Conservation (phyloP, 2,888 invertebrate species). For the Pammene aurita region DNA sequence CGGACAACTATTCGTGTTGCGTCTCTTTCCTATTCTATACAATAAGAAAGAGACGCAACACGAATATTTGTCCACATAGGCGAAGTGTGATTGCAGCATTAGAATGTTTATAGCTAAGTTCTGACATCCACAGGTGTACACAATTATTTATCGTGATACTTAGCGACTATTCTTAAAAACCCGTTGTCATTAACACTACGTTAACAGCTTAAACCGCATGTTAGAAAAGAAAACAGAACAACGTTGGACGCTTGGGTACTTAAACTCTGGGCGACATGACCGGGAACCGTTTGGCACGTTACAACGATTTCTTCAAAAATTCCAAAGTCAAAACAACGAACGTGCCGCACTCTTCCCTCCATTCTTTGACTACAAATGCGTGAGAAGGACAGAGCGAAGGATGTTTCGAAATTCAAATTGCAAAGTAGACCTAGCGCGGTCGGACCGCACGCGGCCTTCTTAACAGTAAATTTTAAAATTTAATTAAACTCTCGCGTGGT, state of each 20-base stretch:
- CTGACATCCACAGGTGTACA: too few relatives aligned
- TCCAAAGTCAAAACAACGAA: background rate
- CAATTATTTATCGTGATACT: background rate
- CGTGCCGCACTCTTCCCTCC: background rate
- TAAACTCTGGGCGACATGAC: conserved; percentile 16
- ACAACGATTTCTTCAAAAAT: background rate
- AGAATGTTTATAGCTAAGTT: too few relatives aligned
- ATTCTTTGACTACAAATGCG: background rate
- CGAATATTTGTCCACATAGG: too few relatives aligned
- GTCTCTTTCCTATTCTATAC: too few relatives aligned
- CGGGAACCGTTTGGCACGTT: conserved; percentile 1
- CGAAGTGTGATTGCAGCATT: too few relatives aligned
- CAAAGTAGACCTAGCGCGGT: conserved; percentile 48
- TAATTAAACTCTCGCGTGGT: conserved; percentile 75
- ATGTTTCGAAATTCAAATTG: background rate
- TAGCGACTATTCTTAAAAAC: background rate
- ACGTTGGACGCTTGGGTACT: conserved; percentile 5
- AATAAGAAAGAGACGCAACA: too few relatives aligned
- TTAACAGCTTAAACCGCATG: conserved; percentile 8
- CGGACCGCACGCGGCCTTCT: conserved; percentile 60
- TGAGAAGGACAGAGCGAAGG: conserved; percentile 10
- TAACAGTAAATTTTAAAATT: conserved; percentile 77
- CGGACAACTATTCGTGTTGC: too few relatives aligned
- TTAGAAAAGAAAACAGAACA: conserved; percentile 7
- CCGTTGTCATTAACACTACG: conserved; percentile 8